Evolutionary conservation across 2,113 vertebrate genomes (phyloP).

Genomic region (Serilophus lunatus): DNA sequence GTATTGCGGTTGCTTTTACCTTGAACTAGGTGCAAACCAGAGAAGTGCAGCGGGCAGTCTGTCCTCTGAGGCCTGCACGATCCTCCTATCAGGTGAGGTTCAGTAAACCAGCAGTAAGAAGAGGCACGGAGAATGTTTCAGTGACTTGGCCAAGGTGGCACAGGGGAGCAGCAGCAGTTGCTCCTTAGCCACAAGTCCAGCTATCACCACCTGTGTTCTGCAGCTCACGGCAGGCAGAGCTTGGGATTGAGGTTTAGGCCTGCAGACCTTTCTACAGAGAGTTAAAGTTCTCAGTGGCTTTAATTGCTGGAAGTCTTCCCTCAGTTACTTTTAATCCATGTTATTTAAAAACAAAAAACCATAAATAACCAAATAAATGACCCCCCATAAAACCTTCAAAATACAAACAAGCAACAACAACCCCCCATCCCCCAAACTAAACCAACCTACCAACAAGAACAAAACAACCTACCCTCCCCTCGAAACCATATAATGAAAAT

Average conservation of each 20-base stretch:
- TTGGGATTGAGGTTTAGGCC: not conserved
- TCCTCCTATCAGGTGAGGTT: fast-evolving
- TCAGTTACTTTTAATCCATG: not conserved
- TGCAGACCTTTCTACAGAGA: not conserved
- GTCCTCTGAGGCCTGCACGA: not conserved
- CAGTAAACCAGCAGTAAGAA: not conserved
- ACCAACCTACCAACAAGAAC: too few species aligned
- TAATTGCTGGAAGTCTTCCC: not conserved
- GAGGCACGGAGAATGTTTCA: not conserved
- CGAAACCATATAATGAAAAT: not conserved
- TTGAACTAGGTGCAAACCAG: not conserved
- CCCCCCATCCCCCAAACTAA: not conserved
- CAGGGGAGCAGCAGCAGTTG: not conserved
- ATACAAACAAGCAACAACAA: not conserved
- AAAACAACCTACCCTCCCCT: too few species aligned
- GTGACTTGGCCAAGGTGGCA: not conserved
- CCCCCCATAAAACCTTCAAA: too few species aligned
- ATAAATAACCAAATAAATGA: not conserved
- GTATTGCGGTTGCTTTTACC: not conserved
- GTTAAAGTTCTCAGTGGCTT: not conserved
- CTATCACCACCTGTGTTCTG: not conserved
- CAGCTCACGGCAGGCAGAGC: not conserved
- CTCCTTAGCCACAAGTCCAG: not conserved
- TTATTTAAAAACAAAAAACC: not conserved
- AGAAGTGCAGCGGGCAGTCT: fast-evolving